These are phyloP conservation scores for Halcyon chelicuti DNA, from an alignment of 2,797 vertebrate genomes.

Conservation along the genomic window DNA sequence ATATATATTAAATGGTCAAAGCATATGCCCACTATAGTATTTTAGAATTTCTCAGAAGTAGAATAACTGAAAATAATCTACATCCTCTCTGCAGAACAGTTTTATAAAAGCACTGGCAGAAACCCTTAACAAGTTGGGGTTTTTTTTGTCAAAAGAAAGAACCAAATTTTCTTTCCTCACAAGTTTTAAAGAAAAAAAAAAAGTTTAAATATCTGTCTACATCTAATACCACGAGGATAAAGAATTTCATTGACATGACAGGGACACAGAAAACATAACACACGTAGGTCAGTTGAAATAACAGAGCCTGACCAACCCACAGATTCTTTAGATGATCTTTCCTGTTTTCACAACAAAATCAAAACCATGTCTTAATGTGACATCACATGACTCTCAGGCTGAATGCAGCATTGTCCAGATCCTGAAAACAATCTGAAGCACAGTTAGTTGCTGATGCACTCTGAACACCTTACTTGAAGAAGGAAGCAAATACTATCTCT, in stretches of 20 bases:
- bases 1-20: background rate
- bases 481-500: background rate
- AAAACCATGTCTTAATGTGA: background rate
- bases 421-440: background rate
- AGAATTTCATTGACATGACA: background rate
- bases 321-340: background rate
- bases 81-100: background rate
- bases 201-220: background rate
- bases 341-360: background rate
- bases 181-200: background rate
- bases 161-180: background rate
- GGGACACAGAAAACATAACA: background rate
- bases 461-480: background rate
- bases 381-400: background rate
- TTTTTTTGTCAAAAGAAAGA: background rate
- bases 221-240: background rate
- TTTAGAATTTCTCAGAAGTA: background rate
- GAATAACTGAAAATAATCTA: background rate
- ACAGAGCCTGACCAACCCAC: background rate
- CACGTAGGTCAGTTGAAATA: background rate
- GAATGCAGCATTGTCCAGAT: background rate
- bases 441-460: background rate
- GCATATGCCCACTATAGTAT: background rate
- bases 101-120: background rate
- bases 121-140: background rate